Evolutionary conservation across 2,113 vertebrate genomes (phyloP), one percentile per base, ranked within the genome.

Genomic region (Cheirogaleus medius): DNA sequence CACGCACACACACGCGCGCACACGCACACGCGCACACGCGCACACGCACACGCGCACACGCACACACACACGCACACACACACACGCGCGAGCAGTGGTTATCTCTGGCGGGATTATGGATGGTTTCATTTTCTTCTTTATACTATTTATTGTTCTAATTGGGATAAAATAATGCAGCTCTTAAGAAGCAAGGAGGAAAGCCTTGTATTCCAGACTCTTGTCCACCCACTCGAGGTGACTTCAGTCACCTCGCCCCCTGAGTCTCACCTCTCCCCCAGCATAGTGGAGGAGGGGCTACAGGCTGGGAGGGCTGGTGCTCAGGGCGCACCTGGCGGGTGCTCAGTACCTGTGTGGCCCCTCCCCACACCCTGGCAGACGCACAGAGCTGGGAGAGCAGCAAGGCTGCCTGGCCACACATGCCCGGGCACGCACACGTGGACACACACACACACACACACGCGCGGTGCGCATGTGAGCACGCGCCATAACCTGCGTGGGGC

Each of bases 241-340:
- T n/a, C 2, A 1, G 20, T 29, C 27, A 2, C 3, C 0, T 73
- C 12, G 0, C 54, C 14, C 37, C 1, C 18, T 5, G 85, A 34
- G 4, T 21, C 73, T 84, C 74, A 15, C 20, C 58, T 76, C 37
- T 15, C 39, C 68, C 74, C 44, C 6, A 4, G 80, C 21, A 85
- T 8, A n/a, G 25, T 0, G 4, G 29, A 20, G 47, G 47, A 47
- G 47, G 29, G 0, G 0, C 5, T 1, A 0, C 0, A 52, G 42
- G 63, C n/a, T 8, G 54, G 20, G 15, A 10, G 60, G 44, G 71
- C 34, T 10, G 49, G 21, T 3, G 9, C 66, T 5, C n/a, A 32
- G 29, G 39, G 1, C 2, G 34, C 20, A 10, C 60, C 44, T 5
- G 37, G 25, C 7, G 10, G 20, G 15, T 8, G 1, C 39, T 49